Base-by-base conservation (phyloP, 1,140 invertebrate species). In the Bombus consobrinus region DNA sequence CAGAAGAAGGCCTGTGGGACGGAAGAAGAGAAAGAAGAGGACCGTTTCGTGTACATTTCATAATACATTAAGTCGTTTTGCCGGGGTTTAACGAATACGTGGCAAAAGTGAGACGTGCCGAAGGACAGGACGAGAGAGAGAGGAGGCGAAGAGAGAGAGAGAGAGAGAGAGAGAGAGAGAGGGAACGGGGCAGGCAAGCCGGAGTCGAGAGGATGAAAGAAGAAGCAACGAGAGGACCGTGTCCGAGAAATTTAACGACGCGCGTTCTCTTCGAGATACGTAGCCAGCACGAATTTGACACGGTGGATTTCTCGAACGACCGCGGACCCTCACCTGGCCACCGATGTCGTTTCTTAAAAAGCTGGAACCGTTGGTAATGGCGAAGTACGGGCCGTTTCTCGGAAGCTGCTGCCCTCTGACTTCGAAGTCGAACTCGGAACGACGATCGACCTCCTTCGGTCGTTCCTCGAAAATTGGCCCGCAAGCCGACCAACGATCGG, bases 31-130 rank as follows among this genome's bases (percentile, higher is more conserved):
- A 66, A 66, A 66, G 28, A 37, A 25, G 43, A 83, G 72, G 80
- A 76, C 72, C 64, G 87, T 89, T 87, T 82, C 88, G 88, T 87
- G 89, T 90, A 90, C 85, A 88, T 88, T 90, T 90, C 88, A 90
- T 89, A 89, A 89, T 89, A 89, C 88, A 89, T 89, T 89, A 89
- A 89, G 88, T 89, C 88, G 88, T 89, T 89, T 89, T 87, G 87
- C 88, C 78, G 79, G 74, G 85, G 75, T 78, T 83, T 77, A 83
- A 89, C 88, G 80, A 89, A 89, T 79, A 88, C 76, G 87, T 83
- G 83, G 88, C 79, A 81, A 83, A 87, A 85, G 81, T 28, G 87
- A 72, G 77, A 89, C 66, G 84, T 66, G 18, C 28, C 12, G 76
- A 69, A 43, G 66, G 73, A 53, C 32, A 41, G 32, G n/a, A 41